Evolutionary conservation across 2,113 vertebrate species (phyloP).

Genomic region (Motacilla alba): DNA sequence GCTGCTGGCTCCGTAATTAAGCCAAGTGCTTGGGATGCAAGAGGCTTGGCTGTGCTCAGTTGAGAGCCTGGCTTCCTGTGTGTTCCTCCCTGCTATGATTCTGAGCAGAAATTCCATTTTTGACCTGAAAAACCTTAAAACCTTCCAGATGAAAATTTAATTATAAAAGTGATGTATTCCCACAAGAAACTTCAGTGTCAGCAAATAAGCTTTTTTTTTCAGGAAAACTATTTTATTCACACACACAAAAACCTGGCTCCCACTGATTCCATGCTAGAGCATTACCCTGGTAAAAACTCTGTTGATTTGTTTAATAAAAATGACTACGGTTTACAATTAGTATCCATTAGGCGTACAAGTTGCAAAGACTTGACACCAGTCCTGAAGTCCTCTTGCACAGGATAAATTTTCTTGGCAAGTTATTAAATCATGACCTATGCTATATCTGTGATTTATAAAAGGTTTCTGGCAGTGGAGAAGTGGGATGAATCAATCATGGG

Average conservation of each 20-base stretch:
- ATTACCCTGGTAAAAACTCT: not conserved
- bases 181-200: slow-evolving; percentile 47
- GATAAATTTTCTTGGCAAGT: not conserved
- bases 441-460: not conserved
- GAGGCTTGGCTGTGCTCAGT: not conserved
- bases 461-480: not conserved
- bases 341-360: not conserved
- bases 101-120: slow-evolving; percentile 57
- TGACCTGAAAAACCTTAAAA: slow-evolving; percentile 61
- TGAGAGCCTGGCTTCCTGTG: slow-evolving; percentile 24
- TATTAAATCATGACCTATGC: not conserved
- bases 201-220: not conserved
- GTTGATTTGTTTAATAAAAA: not conserved
- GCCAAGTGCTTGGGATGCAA: not conserved
- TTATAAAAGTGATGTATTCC: slow-evolving; percentile 47
- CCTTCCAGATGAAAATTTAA: slow-evolving; percentile 63
- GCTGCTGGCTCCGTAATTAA: not conserved
- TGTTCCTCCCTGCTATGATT: slow-evolving; percentile 16
- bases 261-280: not conserved
- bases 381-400: fast-evolving
- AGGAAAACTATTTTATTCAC: slow-evolving; percentile 1
- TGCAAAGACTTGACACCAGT: not conserved
- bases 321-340: not conserved
- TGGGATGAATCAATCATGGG: not conserved
- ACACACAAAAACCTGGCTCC: not conserved